Percentiles rank a stretch among this genome's conserved stretches.
Conservation (phyloP, 2,888 invertebrate species). For the Brenthis hecate region DNA sequence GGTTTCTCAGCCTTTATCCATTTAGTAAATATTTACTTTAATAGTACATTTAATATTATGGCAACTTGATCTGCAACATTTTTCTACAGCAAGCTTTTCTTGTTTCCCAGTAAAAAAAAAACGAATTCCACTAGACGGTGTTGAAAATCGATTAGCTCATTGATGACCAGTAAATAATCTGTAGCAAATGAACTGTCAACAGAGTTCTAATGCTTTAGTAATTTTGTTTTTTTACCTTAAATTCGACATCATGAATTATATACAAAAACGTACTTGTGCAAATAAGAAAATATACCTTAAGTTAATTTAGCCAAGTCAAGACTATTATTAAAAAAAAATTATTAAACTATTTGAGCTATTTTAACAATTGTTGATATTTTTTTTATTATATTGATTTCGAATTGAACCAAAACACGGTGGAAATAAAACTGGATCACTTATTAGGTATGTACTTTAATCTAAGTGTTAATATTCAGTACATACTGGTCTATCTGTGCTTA, state of each 20-base stretch:
- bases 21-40: no score
- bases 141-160: constrained; percentile 22
- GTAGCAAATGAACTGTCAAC: constrained; percentile 19
- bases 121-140: constrained; percentile 9
- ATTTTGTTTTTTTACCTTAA: constrained; percentile 5
- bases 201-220: constrained; percentile 14
- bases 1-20: no score
- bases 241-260: constrained; percentile 9
- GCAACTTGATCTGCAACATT: neutral
- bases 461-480: constrained; percentile 77
- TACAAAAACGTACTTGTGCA: constrained; percentile 15
- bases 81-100: neutral
- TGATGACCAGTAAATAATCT: constrained; percentile 22
- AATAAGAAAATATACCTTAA: neutral
- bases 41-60: no score
- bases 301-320: neutral
- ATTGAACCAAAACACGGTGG: constrained; percentile 34
- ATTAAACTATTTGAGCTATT: no score
- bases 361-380: no score
- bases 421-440: constrained; percentile 50
- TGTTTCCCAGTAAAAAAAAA: constrained; percentile 2
- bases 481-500: constrained; percentile 72
- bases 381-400: constrained; percentile 4
- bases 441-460: constrained; percentile 61
- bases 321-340: neutral